Conservation (phyloP, 2,797 vertebrate species). For the Sebastes reedi region DNA sequence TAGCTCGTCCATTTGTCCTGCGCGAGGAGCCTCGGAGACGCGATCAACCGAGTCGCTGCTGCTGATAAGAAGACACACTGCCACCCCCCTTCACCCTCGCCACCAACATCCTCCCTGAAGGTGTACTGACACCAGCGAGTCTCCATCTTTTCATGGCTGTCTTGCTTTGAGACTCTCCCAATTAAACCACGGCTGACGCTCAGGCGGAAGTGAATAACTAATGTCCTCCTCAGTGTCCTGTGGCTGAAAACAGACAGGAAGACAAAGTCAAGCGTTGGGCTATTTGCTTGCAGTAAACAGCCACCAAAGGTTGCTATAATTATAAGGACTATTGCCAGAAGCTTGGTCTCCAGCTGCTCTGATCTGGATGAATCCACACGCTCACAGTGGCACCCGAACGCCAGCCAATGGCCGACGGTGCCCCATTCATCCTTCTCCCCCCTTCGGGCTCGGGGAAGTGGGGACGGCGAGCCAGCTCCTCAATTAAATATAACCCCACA, state of each 20-base stretch:
- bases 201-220: conserved; percentile 38
- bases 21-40: conserved; percentile 56
- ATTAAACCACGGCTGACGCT: conserved; percentile 43
- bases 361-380: conserved; percentile 49
- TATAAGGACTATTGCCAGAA: conserved; percentile 25
- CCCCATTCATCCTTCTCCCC: conserved; percentile 41
- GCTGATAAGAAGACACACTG: conserved; percentile 48
- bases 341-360: conserved; percentile 57
- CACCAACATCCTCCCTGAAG: conserved; percentile 53
- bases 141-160: conserved; percentile 68
- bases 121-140: conserved; percentile 33
- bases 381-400: conserved; percentile 37
- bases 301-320: conserved; percentile 32
- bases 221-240: conserved; percentile 10
- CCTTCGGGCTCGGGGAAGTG: conserved; percentile 36
- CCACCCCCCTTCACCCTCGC: conserved; percentile 12
- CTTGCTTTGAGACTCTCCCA: conserved; percentile 47
- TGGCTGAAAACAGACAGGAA: neutral
- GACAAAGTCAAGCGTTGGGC: conserved; percentile 15
- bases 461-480: conserved; percentile 65
- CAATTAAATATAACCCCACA: conserved; percentile 83
- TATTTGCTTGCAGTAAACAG: conserved; percentile 24
- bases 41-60: conserved; percentile 77
- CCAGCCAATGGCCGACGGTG: conserved; percentile 41
- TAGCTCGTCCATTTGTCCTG: conserved; percentile 60